These are phyloP conservation scores for Chloroclystis v-ata DNA, from an alignment of 2,888 invertebrate genomes.

Conservation along the genomic window DNA sequence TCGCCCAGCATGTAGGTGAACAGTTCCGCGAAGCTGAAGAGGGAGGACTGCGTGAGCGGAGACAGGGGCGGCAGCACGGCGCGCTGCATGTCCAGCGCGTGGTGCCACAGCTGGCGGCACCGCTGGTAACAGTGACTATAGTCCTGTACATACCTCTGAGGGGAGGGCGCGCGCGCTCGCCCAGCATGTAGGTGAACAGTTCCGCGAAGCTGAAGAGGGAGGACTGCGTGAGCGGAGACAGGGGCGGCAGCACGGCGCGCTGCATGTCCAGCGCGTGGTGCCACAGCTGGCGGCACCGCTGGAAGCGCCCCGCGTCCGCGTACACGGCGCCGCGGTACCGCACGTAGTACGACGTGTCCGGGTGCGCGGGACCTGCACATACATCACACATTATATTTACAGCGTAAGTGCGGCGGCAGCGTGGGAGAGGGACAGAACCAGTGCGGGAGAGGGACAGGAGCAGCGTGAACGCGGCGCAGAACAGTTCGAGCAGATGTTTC, in stretches of 20 bases:
- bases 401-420: too few relatives aligned
- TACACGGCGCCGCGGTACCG: conserved; percentile 95
- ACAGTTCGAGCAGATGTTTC: too few relatives aligned
- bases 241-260: conserved; percentile 92
- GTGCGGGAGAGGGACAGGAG: too few relatives aligned
- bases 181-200: conserved; percentile 95
- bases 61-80: conserved; percentile 94
- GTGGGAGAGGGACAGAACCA: too few relatives aligned
- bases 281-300: conserved; percentile 95
- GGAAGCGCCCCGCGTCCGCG: conserved; percentile 96
- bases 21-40: conserved; percentile 96
- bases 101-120: conserved; percentile 97
- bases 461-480: too few relatives aligned
- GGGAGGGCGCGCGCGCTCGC: conserved; percentile 86
- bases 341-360: conserved; percentile 97
- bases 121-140: conserved; percentile 64
- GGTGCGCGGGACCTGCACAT: conserved; percentile 88
- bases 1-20: conserved; percentile 97
- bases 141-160: conserved; percentile 64
- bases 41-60: conserved; percentile 95
- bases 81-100: conserved; percentile 97
- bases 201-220: conserved; percentile 96
- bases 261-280: conserved; percentile 98
- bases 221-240: conserved; percentile 96
- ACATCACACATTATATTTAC: too few relatives aligned